These are phyloP conservation scores for Origma solitaria DNA, from an alignment of 2,113 vertebrate genomes.

Conservation along the genomic window DNA sequence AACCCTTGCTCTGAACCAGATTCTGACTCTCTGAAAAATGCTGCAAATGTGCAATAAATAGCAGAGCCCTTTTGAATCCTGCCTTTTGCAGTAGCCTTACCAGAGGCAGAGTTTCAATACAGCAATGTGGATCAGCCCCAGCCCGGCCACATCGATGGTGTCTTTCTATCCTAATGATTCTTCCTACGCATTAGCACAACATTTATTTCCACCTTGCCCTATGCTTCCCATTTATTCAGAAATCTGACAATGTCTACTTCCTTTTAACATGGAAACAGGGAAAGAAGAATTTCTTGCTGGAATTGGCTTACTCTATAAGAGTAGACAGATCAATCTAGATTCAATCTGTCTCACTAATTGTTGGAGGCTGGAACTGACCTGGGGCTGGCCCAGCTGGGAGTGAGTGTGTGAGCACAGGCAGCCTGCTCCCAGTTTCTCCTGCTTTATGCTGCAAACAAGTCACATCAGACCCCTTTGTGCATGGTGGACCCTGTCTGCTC, in stretches of 20 bases:
- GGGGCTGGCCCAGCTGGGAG: background rate
- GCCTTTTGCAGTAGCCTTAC: background rate
- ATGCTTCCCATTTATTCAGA: background rate
- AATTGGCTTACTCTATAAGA: background rate
- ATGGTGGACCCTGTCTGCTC: background rate
- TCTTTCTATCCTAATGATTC: background rate
- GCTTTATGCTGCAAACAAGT: background rate
- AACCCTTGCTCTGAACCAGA: background rate
- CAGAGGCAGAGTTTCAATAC: background rate
- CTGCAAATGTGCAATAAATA: background rate
- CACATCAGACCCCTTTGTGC: background rate
- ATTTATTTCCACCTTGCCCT: conserved; percentile 4
- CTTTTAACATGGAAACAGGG: background rate
- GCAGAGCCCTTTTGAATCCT: background rate
- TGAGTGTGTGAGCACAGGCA: fast-evolving
- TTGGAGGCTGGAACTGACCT: conserved; percentile 2
- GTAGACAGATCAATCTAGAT: background rate
- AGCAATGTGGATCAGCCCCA: background rate
- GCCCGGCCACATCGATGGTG: fast-evolving
- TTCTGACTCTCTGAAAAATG: background rate
- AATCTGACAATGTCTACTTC: conserved; percentile 22
- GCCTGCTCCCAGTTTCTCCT: background rate
- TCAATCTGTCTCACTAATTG: conserved; percentile 14
- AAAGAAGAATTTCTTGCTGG: conserved; percentile 20
- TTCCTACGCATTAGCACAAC: background rate